phyloP scores from a whole-genome alignment of 2,113 vertebrate species.

The Eurystomus gularis region DNA sequence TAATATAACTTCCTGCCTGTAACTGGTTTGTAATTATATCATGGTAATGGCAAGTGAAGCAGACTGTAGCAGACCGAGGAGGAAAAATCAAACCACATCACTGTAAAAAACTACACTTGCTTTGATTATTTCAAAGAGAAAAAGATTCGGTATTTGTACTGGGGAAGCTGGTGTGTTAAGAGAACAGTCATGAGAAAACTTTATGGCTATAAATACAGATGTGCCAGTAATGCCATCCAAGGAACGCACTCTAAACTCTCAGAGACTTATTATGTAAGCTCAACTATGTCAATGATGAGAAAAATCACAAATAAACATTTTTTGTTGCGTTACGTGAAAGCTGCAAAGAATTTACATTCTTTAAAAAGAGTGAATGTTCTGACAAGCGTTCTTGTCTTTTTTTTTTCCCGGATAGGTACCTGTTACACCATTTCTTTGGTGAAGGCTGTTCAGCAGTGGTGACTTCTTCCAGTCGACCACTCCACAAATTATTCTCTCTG shows the following conservation, averaged over 20 bases:
- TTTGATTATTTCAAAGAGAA: background rate
- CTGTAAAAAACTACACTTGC: background rate
- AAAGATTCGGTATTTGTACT: background rate
- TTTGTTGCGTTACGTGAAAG: background rate
- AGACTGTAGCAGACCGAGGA: background rate
- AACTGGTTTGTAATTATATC: constrained; percentile 23
- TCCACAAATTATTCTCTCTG: constrained; percentile 75
- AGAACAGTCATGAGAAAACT: background rate
- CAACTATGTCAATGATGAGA: background rate
- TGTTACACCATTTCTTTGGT: constrained; percentile 66
- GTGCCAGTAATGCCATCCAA: background rate
- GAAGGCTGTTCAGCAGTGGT: constrained; percentile 66
- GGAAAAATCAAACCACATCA: background rate
- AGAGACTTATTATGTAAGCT: background rate
- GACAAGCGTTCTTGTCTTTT: constrained; percentile 72
- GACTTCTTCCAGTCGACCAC: constrained; percentile 68
- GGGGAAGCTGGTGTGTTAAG: background rate
- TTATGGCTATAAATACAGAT: background rate
- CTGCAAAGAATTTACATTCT: background rate
- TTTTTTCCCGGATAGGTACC: constrained; percentile 78
- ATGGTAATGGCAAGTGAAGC: background rate
- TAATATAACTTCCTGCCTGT: constrained; percentile 3
- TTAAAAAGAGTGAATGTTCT: constrained; percentile 37
- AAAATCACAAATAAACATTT: background rate
- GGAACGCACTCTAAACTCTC: background rate